A percentile compares a stretch with the other conserved stretches of the same genome.
Evolutionary conservation across 2,113 vertebrate genomes (phyloP).

Genomic region (Thamnaconus septentrionalis): DNA sequence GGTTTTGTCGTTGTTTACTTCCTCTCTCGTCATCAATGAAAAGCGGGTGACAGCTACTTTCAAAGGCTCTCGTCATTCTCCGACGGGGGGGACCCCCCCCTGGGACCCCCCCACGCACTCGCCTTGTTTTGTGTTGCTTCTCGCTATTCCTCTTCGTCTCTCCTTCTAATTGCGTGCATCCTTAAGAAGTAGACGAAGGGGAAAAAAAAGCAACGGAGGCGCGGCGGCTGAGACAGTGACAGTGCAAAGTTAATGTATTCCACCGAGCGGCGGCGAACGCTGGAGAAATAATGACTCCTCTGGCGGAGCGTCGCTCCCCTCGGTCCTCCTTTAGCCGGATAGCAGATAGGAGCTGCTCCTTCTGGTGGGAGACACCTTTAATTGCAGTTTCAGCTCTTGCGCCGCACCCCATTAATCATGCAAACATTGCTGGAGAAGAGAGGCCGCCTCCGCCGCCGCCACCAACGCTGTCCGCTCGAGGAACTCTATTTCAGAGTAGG

Average conservation of each 20-base stretch:
- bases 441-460: background rate
- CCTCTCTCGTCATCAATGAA: slow-evolving; percentile 48
- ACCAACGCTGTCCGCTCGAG: slow-evolving; percentile 19
- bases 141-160: slow-evolving; percentile 74
- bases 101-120: slow-evolving; percentile 58
- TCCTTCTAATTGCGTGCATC: slow-evolving; percentile 82
- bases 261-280: slow-evolving; percentile 57
- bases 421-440: slow-evolving; percentile 45
- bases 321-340: slow-evolving; percentile 51
- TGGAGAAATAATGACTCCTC: slow-evolving; percentile 69
- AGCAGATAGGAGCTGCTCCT: slow-evolving; percentile 55
- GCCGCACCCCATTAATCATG: slow-evolving; percentile 57
- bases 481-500: slow-evolving; percentile 16
- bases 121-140: slow-evolving; percentile 72
- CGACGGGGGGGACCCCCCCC: slow-evolving; percentile 35
- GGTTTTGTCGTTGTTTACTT: slow-evolving; percentile 41
- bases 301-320: slow-evolving; percentile 65
- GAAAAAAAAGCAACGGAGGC: slow-evolving; percentile 65
- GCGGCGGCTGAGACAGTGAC: slow-evolving; percentile 73
- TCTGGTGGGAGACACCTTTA: slow-evolving; percentile 67
- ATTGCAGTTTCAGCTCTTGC: slow-evolving; percentile 61
- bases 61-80: slow-evolving; percentile 63
- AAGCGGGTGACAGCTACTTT: slow-evolving; percentile 40
- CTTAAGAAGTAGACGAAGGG: slow-evolving; percentile 54
- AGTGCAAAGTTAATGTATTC: slow-evolving; percentile 72